These are phyloP conservation scores for Myrmecophaga tridactyla DNA, from an alignment of 2,113 vertebrate species.

Conservation along the genomic window DNA sequence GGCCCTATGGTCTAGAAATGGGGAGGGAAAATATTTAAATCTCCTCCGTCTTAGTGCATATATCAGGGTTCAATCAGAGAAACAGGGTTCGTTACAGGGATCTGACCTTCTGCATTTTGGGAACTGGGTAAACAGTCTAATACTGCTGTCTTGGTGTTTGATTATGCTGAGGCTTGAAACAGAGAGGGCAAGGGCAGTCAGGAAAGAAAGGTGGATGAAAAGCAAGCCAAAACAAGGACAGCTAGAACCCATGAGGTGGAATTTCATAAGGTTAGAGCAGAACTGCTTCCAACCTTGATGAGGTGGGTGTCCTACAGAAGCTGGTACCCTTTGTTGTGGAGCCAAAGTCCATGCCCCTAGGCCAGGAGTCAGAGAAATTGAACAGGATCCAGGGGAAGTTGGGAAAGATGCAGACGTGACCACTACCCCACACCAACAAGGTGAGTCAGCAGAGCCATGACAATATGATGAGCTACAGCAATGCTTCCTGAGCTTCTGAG, in stretches of 20 bases:
- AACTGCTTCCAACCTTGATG: not conserved
- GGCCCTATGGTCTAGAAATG: not conserved
- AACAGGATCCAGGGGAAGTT: no score
- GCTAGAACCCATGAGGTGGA: not conserved
- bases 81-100: not conserved
- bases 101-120: not conserved
- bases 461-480: not conserved
- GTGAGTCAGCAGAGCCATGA: not conserved
- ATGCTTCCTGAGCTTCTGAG: not conserved
- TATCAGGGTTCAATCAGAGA: not conserved
- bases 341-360: not conserved
- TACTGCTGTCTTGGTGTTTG: not conserved
- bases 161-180: no score
- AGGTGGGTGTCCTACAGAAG: not conserved
- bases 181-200: no score
- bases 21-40: not conserved
- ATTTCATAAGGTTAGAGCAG: not conserved
- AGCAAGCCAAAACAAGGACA: not conserved
- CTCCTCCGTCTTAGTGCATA: not conserved
- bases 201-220: not conserved
- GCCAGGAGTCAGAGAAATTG: not conserved
- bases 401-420: no score
- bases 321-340: not conserved
- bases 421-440: no score
- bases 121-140: not conserved